Evolutionary conservation across 1,140 invertebrate genomes (phyloP).

Genomic region (Panagrolaimus sp.): DNA sequence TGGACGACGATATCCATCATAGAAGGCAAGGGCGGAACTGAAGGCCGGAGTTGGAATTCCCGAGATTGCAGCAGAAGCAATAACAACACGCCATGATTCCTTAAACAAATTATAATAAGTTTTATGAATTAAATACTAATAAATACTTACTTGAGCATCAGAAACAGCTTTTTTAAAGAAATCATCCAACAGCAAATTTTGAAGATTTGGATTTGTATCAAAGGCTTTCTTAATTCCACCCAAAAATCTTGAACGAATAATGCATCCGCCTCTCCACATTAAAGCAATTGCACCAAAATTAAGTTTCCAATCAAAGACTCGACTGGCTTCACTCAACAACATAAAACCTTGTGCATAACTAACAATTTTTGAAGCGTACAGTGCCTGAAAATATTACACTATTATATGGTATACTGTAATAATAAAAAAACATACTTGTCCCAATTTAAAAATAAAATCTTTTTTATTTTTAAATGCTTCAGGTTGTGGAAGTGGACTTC

Average conservation of each 20-base stretch:
- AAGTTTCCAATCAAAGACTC: constrained; percentile 82
- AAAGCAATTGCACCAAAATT: constrained; percentile 96
- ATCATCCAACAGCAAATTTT: constrained; percentile 84
- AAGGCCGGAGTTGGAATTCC: constrained; percentile 89
- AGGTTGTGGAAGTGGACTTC: constrained; percentile 58
- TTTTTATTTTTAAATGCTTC: constrained; percentile 70
- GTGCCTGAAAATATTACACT: constrained; percentile 66
- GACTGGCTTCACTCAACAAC: constrained; percentile 87
- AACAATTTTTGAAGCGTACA: constrained; percentile 96
- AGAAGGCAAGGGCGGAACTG: constrained; percentile 87
- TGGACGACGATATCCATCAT: constrained; percentile 82
- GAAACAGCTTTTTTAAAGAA: constrained; percentile 84
- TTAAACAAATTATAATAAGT: constrained; percentile 41
- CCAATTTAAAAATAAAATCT: constrained; percentile 68
- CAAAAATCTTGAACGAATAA: constrained; percentile 89
- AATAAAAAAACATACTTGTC: constrained; percentile 66
- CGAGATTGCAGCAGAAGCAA: constrained; percentile 65
- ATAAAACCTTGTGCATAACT: constrained; percentile 99
- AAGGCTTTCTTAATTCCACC: constrained; percentile 95
- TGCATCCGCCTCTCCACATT: constrained; percentile 99
- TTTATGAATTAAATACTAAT: constrained; percentile 68
- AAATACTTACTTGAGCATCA: constrained; percentile 31
- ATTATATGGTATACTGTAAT: constrained; percentile 60
- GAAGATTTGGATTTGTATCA: constrained; percentile 79
- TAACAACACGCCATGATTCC: constrained; percentile 65